phyloP scores from a whole-genome alignment of 2,113 vertebrate species.

The Oenanthe melanoleuca region DNA sequence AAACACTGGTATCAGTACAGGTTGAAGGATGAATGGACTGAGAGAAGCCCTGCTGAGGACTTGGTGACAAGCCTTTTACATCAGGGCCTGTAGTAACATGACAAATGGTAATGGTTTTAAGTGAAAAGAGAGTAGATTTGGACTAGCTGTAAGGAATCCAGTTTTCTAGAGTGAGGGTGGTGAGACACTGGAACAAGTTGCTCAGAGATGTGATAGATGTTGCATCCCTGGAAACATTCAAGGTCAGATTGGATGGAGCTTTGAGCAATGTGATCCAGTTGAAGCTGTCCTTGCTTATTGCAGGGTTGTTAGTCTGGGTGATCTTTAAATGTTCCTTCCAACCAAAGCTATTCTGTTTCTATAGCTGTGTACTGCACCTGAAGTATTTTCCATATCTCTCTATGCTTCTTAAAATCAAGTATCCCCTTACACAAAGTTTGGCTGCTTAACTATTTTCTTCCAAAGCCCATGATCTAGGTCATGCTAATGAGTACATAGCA shows the following conservation, averaged over 20 bases:
- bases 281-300: background rate
- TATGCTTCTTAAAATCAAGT: background rate
- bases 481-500: background rate
- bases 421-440: background rate
- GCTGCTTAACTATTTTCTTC: background rate
- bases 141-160: background rate
- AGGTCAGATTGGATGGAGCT: background rate
- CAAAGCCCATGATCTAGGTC: background rate
- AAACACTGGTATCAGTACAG: background rate
- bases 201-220: background rate
- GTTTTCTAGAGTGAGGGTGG: background rate
- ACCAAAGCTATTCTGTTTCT: background rate
- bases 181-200: background rate
- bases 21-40: background rate
- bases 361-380: background rate
- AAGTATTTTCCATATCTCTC: background rate
- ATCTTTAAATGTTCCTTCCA: background rate
- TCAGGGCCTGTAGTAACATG: accelerated
- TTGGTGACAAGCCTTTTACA: background rate
- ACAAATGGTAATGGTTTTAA: background rate
- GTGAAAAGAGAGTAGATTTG: background rate
- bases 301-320: background rate
- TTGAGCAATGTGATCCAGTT: background rate
- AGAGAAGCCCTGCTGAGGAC: background rate
- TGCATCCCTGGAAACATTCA: background rate